Evolutionary conservation across 64 coral and sea anemone genomes (phyloP), one percentile per base, ranked within the genome.

Genomic region (Stylophora pistillata): DNA sequence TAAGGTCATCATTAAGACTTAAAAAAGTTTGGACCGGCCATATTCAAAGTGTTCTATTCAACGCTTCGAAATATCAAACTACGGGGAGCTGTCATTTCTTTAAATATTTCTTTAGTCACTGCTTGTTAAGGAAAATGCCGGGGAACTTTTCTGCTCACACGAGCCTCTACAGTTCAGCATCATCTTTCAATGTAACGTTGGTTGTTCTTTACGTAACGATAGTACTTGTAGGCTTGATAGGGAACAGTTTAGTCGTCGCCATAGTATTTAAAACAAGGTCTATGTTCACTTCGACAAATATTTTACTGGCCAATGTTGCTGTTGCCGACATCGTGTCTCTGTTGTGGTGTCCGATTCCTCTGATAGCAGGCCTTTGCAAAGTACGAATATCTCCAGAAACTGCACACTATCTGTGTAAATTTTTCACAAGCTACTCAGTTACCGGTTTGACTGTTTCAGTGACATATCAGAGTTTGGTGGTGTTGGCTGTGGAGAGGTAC

Each of bases 271-370:
- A 80, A 34, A 92, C 76, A 3, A 59, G 90, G 13, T 69, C 79
- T 2, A 81, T 95, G 86, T 63, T 86, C 23, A 89, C 94, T 5
- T 73, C 90, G 0, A 95, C 94, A 30, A 95, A 95, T 66, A 78
- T 95, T 53, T 30, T 92, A 15, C 86, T 95, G 53, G 86, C 82
- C 2, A 95, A 95, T 68, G 53, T 95, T 47, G 37, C 37, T 47
- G 37, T 47, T 47, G 37, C 37, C 31, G 23, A 64, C 20, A 64
- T 64, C 23, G 23, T 64, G 17, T 64, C 61, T 64, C 61, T 64
- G 15, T 9, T 89, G 0, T 96, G 80, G 80, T 84, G 80, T 54
- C 80, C 80, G 7, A 84, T 84, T 53, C 80, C 80, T 84, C 26
- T 84, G 30, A 62, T 21, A 15, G 30, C 69, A 15, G 53, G 65